These are phyloP conservation scores for Pterobdella sp. DNA, from an alignment of 2,888 invertebrate species.

Conservation along the genomic window DNA sequence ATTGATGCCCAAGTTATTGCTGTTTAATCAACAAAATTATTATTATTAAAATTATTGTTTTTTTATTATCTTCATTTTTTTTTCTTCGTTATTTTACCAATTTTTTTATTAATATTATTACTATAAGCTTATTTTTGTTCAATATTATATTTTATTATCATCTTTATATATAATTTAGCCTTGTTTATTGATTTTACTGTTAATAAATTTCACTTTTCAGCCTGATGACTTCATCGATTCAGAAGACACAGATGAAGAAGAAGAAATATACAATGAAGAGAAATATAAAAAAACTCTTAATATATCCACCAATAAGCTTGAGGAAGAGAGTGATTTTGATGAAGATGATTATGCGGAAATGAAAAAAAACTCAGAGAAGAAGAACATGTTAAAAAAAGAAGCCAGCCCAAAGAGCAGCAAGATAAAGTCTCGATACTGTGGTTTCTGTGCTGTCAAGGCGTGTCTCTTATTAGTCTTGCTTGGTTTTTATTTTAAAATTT, in stretches of 20 bases:
- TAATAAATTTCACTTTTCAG: neutral
- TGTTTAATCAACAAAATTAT: neutral
- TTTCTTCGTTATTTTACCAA: too few species aligned
- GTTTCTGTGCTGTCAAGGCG: constrained; percentile 38
- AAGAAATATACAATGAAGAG: neutral
- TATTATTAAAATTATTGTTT: too few species aligned
- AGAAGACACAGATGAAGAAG: constrained; percentile 9
- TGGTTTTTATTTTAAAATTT: neutral
- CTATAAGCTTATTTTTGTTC: too few species aligned
- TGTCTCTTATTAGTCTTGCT: neutral
- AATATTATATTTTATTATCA: too few species aligned
- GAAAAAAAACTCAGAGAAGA: neutral
- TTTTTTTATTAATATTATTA: too few species aligned
- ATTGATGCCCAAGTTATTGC: constrained; percentile 9
- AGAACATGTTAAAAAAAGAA: constrained; percentile 4
- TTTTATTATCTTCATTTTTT: too few species aligned
- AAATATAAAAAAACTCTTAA: neutral
- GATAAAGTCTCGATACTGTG: constrained; percentile 35
- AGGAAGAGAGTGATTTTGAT: neutral
- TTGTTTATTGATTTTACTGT: too few species aligned
- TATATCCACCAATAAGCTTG: neutral
- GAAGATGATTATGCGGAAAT: neutral
- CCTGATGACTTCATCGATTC: neutral
- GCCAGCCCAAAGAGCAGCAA: neutral
- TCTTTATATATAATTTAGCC: too few species aligned